Evolutionary conservation across 2,797 vertebrate species (phyloP).

Genomic region (Myiotriccus ornatus): DNA sequence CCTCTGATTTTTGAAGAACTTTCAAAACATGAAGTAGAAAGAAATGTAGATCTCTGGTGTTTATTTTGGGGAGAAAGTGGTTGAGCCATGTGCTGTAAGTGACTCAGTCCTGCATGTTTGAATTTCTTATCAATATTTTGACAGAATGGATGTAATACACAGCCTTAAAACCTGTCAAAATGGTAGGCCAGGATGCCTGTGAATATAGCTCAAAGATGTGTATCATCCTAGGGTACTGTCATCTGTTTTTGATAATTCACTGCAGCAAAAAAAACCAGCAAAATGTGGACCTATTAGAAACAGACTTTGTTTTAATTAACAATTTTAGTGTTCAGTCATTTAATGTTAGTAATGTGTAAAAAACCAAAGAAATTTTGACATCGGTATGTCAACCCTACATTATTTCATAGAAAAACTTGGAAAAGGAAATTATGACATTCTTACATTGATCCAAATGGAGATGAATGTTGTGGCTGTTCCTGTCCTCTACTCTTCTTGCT

Average conservation of each 20-base stretch:
- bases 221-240: not conserved
- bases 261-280: not conserved
- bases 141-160: not conserved
- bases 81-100: not conserved
- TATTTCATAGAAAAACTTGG: not conserved
- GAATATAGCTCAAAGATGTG: not conserved
- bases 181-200: not conserved
- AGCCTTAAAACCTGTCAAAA: not conserved
- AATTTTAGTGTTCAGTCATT: not conserved
- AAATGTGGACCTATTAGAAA: not conserved
- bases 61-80: not conserved
- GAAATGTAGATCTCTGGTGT: not conserved
- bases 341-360: not conserved
- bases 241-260: not conserved
- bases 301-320: not conserved
- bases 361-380: not conserved
- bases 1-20: not conserved
- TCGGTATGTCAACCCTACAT: not conserved
- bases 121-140: slow-evolving; percentile 39
- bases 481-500: not conserved
- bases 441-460: not conserved
- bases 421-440: not conserved
- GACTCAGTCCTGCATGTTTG: not conserved
- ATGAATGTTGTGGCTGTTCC: not conserved
- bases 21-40: not conserved